These are phyloP conservation scores for Anas flavirostris DNA, from an alignment of 2,797 vertebrate species.

Conservation along the genomic window DNA sequence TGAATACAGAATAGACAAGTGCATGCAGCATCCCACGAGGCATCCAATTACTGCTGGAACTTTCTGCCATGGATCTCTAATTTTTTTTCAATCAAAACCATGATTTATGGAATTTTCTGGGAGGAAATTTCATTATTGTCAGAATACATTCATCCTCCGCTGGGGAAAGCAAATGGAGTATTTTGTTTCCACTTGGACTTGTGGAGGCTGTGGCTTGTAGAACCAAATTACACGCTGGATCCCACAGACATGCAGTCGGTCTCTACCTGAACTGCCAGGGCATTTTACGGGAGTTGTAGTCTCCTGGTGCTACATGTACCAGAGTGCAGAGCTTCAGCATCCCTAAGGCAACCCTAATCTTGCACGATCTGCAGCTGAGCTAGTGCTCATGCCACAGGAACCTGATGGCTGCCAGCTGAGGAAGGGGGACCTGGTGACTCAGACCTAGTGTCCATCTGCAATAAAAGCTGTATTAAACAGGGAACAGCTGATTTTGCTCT, in stretches of 20 bases:
- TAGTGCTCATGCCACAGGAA: neutral
- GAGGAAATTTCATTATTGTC: constrained; percentile 3
- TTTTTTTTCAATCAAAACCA: neutral
- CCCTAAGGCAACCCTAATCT: neutral
- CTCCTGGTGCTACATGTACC: neutral
- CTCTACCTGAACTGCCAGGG: neutral
- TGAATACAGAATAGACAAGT: neutral
- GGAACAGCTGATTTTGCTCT: constrained; percentile 38
- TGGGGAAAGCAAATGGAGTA: neutral
- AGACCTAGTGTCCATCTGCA: neutral
- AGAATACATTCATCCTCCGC: neutral
- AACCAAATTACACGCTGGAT: neutral
- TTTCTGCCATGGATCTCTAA: neutral
- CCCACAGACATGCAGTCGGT: neutral
- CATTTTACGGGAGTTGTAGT: neutral
- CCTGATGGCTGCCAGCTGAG: neutral
- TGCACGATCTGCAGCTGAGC: neutral
- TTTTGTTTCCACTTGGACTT: constrained; percentile 19
- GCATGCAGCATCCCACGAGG: neutral
- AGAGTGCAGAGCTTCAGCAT: neutral
- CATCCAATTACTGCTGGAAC: neutral
- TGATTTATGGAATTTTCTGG: neutral
- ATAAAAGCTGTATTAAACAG: neutral
- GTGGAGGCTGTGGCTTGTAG: neutral
- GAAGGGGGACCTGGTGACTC: neutral